Evolutionary conservation across 2,888 invertebrate species (phyloP), one percentile per base, ranked within the genome.

Genomic region (Caenorhabditis sinica): DNA sequence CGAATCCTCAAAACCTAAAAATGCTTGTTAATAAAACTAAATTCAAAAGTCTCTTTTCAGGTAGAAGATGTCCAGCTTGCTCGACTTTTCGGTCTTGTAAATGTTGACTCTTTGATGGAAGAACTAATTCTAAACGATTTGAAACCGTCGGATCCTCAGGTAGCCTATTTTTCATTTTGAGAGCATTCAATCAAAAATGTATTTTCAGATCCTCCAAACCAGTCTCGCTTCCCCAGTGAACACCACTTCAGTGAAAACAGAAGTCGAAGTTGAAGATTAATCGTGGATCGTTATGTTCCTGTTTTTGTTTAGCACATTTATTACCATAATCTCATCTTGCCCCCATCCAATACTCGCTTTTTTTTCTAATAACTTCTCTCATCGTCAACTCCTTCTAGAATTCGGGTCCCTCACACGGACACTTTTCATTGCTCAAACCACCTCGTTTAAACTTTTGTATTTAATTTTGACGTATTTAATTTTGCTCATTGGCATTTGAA

Each of bases 51-150:
- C 11, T 23, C 9, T 40, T 61, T 85, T 13, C 69, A 88, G 87
- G 87, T 89, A 20, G 90, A 91, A 77, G 91, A 91, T 76, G 90
- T 91, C 5, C 90, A 91, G 83, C 81, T 91, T n/a, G 90, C 90
- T 28, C 82, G 88, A 5, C 82, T 91, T 23, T 91, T 91, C 83
- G 89, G 90, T 40, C 79, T 91, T 9, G 90, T 90, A 23, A 89
- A 90, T 77, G 88, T 91, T n/a, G 91, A 91, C 85, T 82, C 86
- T 15, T 80, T 91, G 61, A 90, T 91, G 90, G 86, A 89, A 65
- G 87, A 89, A 65, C 76, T 90, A 60, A 90, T 90, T 72, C 80
- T 90, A 17, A 88, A 90, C 69, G 89, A 90, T 36, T 73, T 85
- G 53, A 81, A 82, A 30, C 65, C 84, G 1, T 76, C 80, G 15